These are phyloP conservation scores for Danio jaintianensis DNA, from an alignment of 2,797 vertebrate species.

Conservation along the genomic window DNA sequence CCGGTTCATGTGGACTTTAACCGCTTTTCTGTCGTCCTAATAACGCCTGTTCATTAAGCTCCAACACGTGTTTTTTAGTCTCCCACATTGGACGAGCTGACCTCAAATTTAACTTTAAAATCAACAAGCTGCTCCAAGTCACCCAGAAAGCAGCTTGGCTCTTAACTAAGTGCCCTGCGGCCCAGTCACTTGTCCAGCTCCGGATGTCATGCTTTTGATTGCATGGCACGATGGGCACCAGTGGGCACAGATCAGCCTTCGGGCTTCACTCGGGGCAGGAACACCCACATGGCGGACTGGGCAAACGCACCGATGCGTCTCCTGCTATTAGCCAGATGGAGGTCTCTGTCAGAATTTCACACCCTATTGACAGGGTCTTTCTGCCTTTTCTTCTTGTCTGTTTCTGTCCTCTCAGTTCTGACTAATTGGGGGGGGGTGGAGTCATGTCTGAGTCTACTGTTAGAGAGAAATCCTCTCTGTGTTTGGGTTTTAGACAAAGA, in stretches of 20 bases:
- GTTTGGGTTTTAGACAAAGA: conserved; percentile 27
- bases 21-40: neutral
- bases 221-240: conserved; percentile 57
- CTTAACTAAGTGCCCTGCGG: conserved; percentile 7
- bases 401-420: conserved; percentile 5
- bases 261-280: conserved; percentile 60
- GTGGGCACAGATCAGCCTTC: conserved; percentile 67
- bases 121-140: conserved; percentile 11
- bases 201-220: conserved; percentile 26
- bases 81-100: neutral
- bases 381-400: conserved; percentile 74
- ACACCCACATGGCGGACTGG: conserved; percentile 64
- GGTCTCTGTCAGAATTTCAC: conserved; percentile 78
- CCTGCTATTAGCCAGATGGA: conserved; percentile 73
- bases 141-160: conserved; percentile 13
- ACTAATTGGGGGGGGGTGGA: conserved; percentile 58
- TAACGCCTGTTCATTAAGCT: neutral
- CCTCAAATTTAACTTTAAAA: conserved; percentile 23
- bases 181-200: neutral
- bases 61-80: neutral
- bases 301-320: conserved; percentile 73
- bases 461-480: conserved; percentile 41
- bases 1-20: no score
- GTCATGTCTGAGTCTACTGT: conserved; percentile 49
- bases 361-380: conserved; percentile 79